Percentiles rank a stretch among this genome's conserved stretches.
Conservation (phyloP, 1,140 invertebrate genomes). For the Drosophila melanogaster region DNA sequence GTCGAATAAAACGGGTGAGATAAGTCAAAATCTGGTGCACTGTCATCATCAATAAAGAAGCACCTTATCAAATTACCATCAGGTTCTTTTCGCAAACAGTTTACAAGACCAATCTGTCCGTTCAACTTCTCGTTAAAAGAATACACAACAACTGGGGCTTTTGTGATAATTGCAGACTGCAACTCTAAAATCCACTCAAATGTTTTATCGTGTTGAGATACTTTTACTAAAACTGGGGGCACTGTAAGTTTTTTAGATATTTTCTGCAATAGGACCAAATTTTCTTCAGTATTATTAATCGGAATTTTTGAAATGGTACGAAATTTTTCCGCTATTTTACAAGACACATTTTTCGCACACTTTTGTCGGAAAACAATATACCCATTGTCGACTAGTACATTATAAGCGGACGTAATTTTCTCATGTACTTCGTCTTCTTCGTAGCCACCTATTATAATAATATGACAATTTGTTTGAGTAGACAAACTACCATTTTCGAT, state of each 20-base stretch:
- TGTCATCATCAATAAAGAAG: slow-evolving; percentile 88
- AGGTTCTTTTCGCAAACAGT: slow-evolving; percentile 90
- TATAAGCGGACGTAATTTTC: slow-evolving; percentile 51
- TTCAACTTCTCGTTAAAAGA: slow-evolving; percentile 87
- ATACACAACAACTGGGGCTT: slow-evolving; percentile 85
- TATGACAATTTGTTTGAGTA: slow-evolving; percentile 86
- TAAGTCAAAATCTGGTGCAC: slow-evolving; percentile 88
- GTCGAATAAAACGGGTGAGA: slow-evolving; percentile 88
- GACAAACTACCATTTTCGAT: slow-evolving; percentile 87
- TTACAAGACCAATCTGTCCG: slow-evolving; percentile 94
- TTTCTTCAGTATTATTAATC: slow-evolving; percentile 62
- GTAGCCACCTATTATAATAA: slow-evolving; percentile 86
- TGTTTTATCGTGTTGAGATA: slow-evolving; percentile 72
- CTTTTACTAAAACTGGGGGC: slow-evolving; percentile 66
- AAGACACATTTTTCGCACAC: slow-evolving; percentile 36
- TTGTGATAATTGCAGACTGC: slow-evolving; percentile 86
- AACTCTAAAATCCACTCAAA: slow-evolving; percentile 86
- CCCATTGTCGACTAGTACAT: slow-evolving; percentile 82
- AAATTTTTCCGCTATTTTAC: slow-evolving; percentile 50
- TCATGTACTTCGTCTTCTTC: slow-evolving; percentile 25
- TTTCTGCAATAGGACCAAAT: slow-evolving; percentile 82
- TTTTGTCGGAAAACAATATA: slow-evolving; percentile 85
- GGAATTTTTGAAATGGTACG: slow-evolving; percentile 71
- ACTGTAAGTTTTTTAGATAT: slow-evolving; percentile 43
- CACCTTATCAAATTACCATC: slow-evolving; percentile 87